phyloP scores from a whole-genome alignment of 2,888 invertebrate genomes.

The Eulithis prunata region DNA sequence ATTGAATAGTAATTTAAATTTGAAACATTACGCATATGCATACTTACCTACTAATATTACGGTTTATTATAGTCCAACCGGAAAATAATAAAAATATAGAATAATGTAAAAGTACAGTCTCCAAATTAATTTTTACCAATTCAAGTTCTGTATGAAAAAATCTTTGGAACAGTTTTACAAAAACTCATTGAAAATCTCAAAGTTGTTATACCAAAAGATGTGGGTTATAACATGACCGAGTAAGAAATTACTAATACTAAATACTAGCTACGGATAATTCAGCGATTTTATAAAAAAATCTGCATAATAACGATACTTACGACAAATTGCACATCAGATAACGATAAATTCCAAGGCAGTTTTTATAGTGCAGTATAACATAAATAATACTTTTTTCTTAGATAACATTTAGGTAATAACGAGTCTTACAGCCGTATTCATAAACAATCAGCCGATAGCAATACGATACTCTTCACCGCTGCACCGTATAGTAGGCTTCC shows the following conservation, averaged over 20 bases:
- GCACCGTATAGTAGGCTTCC: neutral
- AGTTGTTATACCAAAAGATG: too few relatives aligned
- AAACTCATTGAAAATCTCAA: too few relatives aligned
- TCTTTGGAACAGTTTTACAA: constrained; percentile 11
- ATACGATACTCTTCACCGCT: neutral
- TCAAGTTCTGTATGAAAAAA: neutral
- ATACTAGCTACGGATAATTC: too few relatives aligned
- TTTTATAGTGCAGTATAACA: constrained; percentile 52
- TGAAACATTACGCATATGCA: neutral
- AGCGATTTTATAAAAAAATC: too few relatives aligned
- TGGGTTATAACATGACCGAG: too few relatives aligned
- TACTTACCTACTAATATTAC: too few relatives aligned
- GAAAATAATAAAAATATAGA: too few relatives aligned
- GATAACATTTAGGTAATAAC: constrained; percentile 45
- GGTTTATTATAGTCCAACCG: too few relatives aligned
- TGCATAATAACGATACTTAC: constrained; percentile 15
- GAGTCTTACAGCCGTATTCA: constrained; percentile 25
- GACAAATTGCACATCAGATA: constrained; percentile 31
- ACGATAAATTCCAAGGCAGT: constrained; percentile 48
- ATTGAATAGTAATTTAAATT: constrained; percentile 9
- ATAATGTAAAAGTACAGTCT: too few relatives aligned
- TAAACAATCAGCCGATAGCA: constrained; percentile 2
- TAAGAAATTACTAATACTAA: too few relatives aligned
- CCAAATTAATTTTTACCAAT: too few relatives aligned
- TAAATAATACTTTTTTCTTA: constrained; percentile 65